Conservation (phyloP, 1,140 invertebrate genomes). For the Lutraria rhynchaena region DNA sequence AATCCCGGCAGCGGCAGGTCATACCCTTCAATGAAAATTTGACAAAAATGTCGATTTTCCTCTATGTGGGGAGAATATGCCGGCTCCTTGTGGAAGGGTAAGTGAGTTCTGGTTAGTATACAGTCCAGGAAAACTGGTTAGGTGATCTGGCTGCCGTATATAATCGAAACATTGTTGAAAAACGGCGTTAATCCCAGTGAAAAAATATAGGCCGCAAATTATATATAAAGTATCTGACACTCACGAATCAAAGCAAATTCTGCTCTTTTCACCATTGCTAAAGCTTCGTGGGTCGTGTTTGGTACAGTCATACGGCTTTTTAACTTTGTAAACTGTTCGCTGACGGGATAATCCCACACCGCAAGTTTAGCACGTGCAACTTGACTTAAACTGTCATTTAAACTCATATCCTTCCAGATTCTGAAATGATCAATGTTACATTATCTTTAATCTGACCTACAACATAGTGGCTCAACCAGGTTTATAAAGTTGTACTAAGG, state of each 20-base stretch:
- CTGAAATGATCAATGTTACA: slow-evolving; percentile 83
- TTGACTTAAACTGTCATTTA: slow-evolving; percentile 95
- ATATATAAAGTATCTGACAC: no score
- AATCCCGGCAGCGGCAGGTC: no score
- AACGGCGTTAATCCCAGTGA: no score
- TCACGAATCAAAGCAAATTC: slow-evolving; percentile 95
- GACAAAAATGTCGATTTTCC: no score
- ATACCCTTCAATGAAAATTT: no score
- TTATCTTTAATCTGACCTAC: not conserved
- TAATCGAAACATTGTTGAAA: no score
- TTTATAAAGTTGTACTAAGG: not conserved
- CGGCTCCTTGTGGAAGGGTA: no score
- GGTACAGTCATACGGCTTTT: slow-evolving; percentile 98
- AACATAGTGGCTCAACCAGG: not conserved
- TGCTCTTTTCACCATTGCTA: slow-evolving; percentile 87
- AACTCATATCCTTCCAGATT: slow-evolving; percentile 98
- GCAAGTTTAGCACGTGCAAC: slow-evolving; percentile 95
- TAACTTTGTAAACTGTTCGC: slow-evolving; percentile 99
- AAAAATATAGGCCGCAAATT: no score
- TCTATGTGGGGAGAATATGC: no score
- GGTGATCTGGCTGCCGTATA: no score
- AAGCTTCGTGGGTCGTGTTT: slow-evolving; percentile 88
- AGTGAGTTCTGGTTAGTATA: no score
- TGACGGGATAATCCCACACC: slow-evolving; percentile 99
- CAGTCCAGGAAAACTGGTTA: no score